Evolutionary conservation across 2,113 vertebrate species (phyloP), one percentile per base, ranked within the genome.

Genomic region (Formicarius rufipectus): DNA sequence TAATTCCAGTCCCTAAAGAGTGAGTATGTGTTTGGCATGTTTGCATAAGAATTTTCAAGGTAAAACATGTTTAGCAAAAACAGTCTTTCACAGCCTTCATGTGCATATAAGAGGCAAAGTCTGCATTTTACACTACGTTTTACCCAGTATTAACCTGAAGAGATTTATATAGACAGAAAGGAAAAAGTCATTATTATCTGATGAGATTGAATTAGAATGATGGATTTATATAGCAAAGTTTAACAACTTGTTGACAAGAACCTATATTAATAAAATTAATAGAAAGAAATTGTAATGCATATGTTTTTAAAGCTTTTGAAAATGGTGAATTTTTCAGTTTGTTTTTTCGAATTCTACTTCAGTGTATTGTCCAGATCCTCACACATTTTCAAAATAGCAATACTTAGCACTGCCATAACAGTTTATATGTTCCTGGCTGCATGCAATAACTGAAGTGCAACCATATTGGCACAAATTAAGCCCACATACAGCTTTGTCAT

Each of bases 401-500:
- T 78, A 64, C 27, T 59, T 80, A 93, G 12, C 39, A 31, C 23
- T 86, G 35, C 45, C 25, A 6, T 56, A 87, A 90, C 22, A 90
- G 44, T 45, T 90, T 93, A 44, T 31, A 44, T 49, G 64, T 88
- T 86, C 73, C 69, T 81, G 86, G 27, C 76, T 77, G 55, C 79
- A 64, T 74, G 44, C 59, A 78, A 84, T 88, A 92, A 56, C 56
- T 50, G 37, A 60, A 84, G 55, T 94, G 68, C 85, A 77, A 88
- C 75, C 37, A 63, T 86, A 64, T 4, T 72, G 76, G 90, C 82
- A 96, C 22, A 83, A 97, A 93, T 97, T 91, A 91, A 72, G 83
- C 94, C 85, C 93, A 96, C 81, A 35, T 37, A 23, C 30, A 71
- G 72, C 44, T 95, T 97, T 92, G 90, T 97, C 95, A 93, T 3